A percentile compares a stretch with the other conserved stretches of the same genome.
Conservation (phyloP, 2,113 vertebrate genomes). For the Notarius lentiginosus region DNA sequence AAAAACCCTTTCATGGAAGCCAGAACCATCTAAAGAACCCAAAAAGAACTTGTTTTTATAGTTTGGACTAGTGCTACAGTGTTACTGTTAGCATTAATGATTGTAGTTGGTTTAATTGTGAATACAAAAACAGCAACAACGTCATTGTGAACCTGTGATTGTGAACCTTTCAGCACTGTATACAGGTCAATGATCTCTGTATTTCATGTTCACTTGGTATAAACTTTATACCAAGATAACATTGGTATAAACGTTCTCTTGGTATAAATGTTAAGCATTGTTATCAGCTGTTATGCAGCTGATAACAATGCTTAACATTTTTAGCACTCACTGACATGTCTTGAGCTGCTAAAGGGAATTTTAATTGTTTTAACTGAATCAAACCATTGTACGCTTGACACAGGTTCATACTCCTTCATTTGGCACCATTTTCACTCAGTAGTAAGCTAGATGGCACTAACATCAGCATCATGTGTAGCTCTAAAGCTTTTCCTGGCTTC, state of each 20-base stretch:
- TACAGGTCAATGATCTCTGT: neutral
- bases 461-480: neutral
- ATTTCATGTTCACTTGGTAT: neutral
- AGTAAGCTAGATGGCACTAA: constrained; percentile 1
- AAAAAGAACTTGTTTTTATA: neutral
- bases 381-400: neutral
- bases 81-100: neutral
- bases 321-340: neutral
- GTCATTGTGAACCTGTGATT: neutral
- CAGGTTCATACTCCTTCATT: neutral
- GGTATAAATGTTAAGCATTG: no score
- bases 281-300: no score
- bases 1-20: neutral
- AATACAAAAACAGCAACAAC: neutral
- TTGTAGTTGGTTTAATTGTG: neutral
- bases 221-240: no score
- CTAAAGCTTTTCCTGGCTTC: neutral
- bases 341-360: neutral
- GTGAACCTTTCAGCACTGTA: neutral
- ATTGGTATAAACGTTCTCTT: no score
- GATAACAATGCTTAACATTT: neutral
- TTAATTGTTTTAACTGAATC: neutral
- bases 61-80: neutral
- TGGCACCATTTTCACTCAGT: neutral
- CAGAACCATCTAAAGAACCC: neutral